Evolutionary conservation across 1,140 invertebrate species (phyloP), one percentile per base, ranked within the genome.

Genomic region (Drosophila arawakana): DNA sequence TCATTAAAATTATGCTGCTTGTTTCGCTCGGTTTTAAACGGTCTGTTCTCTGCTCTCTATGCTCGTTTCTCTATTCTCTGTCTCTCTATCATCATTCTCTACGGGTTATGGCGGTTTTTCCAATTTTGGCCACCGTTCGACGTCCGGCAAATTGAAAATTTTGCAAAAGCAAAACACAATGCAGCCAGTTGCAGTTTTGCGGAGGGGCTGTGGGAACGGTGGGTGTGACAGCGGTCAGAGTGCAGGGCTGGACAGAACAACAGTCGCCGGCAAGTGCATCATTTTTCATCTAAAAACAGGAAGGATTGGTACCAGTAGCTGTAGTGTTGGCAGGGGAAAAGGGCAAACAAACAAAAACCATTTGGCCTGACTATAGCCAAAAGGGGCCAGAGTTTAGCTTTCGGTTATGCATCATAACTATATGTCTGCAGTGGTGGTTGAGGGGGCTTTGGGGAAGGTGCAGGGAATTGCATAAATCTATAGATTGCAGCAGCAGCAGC

Each of bases 371-470:
- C 63, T 55, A 75, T 75, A 66, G 75, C 67, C 75, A 61, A 25
- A 30, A 54, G 73, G 54, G 50, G 69, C 52, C 61, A 62, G 46
- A 75, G 80, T 80, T 82, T 74, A 80, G 80, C 78, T 71, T 84
- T 78, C 78, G 85, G 84, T 81, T 76, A 89, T 89, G 84, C 85
- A 89, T 89, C 84, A 89, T 89, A 89, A 89, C 84, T 89, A 84
- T 78, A 74, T 67, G 63, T 74, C 43, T 52, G 13, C 11, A 13
- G 46, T 9, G 35, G 46, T 41, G 18, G 18, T 21, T 21, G 13
- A 50, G 54, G 67, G 25, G 49, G n/a, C 18, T n/a, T 25, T 13
- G 39, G 18, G 7, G 13, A 7, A 44, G 41, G n/a, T 4, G 21
- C 10, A 25, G 6, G 57, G 67, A 52, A 70, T 77, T 81, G 78